A percentile compares a stretch with the other conserved stretches of the same genome.
phyloP scores from a whole-genome alignment of 1,140 invertebrate genomes.

The Aplysia californica region DNA sequence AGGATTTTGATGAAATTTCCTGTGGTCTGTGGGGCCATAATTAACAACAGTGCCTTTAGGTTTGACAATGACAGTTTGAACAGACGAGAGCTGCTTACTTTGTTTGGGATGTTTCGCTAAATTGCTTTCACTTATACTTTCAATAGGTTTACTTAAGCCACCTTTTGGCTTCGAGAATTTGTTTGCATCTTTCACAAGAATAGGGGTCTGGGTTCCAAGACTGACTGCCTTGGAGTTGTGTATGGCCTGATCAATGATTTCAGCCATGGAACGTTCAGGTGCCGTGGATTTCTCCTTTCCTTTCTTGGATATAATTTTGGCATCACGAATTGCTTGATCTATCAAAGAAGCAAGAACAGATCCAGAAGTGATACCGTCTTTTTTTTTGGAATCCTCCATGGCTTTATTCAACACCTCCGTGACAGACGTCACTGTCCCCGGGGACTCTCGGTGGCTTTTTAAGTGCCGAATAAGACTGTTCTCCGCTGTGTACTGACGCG shows the following conservation, averaged over 20 bases:
- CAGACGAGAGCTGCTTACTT: background rate
- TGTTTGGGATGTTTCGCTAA: background rate
- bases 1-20: too few relatives aligned
- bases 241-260: slow-evolving; percentile 8
- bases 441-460: background rate
- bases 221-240: background rate
- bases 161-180: background rate
- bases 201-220: background rate
- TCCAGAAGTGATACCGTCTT: background rate
- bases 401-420: background rate
- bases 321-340: slow-evolving; percentile 1
- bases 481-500: background rate
- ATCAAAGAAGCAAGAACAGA: background rate
- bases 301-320: background rate
- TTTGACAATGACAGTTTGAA: background rate
- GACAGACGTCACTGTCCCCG: background rate
- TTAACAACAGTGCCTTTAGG: background rate
- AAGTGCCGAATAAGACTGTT: background rate
- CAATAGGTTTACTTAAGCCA: background rate
- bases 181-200: background rate
- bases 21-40: too few relatives aligned
- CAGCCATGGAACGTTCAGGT: background rate
- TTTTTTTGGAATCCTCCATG: background rate
- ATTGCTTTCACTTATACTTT: background rate
- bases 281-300: background rate